These are phyloP conservation scores for Plodia interpunctella DNA, from an alignment of 1,140 invertebrate genomes.

Conservation along the genomic window DNA sequence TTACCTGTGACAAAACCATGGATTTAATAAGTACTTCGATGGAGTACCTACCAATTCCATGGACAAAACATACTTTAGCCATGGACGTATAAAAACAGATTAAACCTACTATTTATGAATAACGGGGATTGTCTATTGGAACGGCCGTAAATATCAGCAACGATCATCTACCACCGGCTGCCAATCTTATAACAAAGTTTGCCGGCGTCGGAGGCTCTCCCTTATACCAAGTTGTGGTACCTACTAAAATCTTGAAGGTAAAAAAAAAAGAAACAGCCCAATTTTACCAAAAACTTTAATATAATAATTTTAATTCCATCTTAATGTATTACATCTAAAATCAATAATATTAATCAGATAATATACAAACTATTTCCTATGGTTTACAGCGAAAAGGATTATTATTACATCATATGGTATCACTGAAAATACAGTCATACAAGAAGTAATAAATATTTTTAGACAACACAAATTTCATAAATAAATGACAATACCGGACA, in stretches of 20 bases:
- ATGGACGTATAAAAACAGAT: no score
- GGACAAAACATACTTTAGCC: no score
- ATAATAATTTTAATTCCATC: constrained; percentile 3
- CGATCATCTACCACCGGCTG: no score
- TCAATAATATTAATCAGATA: constrained; percentile 3
- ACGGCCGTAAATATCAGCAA: no score
- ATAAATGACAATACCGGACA: constrained; percentile 5
- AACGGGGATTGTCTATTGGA: no score
- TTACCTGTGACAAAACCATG: no score
- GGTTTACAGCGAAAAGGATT: constrained; percentile 1
- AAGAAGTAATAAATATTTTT: constrained; percentile 12
- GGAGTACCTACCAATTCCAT: no score
- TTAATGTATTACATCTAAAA: background rate
- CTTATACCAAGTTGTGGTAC: no score
- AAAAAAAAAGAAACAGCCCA: background rate
- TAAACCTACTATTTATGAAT: no score
- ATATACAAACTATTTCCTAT: constrained; percentile 7
- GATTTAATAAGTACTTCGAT: no score
- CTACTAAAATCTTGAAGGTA: background rate
- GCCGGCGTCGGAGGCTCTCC: no score
- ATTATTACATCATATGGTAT: background rate
- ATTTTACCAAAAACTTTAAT: constrained; percentile 2
- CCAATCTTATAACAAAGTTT: no score
- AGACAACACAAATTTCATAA: constrained; percentile 12
- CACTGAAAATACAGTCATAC: constrained; percentile 2